A percentile compares a stretch with the other conserved stretches of the same genome.
Evolutionary conservation across 2,113 vertebrate genomes (phyloP).

Genomic region (Elephantulus edwardii): DNA sequence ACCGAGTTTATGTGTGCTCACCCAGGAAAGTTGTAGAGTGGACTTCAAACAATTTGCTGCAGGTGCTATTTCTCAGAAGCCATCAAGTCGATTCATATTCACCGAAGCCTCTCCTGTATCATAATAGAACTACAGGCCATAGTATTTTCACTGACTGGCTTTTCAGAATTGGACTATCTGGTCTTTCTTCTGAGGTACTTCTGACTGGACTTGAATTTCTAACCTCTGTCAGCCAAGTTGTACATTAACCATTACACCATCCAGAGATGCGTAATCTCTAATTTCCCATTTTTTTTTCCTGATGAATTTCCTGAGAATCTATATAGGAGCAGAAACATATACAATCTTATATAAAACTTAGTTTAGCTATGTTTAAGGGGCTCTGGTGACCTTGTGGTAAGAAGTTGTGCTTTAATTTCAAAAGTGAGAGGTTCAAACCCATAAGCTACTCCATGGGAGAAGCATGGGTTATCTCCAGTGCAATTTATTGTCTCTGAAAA

Average conservation of each 20-base stretch:
- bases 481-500: too few relatives aligned
- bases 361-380: too few relatives aligned
- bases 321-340: not conserved
- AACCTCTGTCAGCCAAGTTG: not conserved
- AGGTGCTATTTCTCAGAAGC: accelerated
- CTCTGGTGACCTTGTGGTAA: too few relatives aligned
- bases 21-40: not conserved
- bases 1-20: not conserved
- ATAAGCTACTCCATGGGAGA: too few relatives aligned
- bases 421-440: too few relatives aligned
- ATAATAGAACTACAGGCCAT: not conserved
- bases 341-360: not conserved
- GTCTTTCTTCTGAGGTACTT: not conserved
- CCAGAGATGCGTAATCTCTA: not conserved
- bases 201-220: not conserved
- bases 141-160: not conserved
- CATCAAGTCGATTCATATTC: not conserved
- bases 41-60: not conserved
- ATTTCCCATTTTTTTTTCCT: not conserved
- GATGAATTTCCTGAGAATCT: not conserved
- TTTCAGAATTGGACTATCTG: not conserved
- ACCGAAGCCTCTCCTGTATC: not conserved
- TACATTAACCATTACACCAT: not conserved
- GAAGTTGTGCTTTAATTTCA: too few relatives aligned
- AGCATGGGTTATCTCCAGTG: too few relatives aligned